These are phyloP conservation scores for Dermolepida albohirtum DNA, from an alignment of 2,888 invertebrate genomes.

Conservation along the genomic window DNA sequence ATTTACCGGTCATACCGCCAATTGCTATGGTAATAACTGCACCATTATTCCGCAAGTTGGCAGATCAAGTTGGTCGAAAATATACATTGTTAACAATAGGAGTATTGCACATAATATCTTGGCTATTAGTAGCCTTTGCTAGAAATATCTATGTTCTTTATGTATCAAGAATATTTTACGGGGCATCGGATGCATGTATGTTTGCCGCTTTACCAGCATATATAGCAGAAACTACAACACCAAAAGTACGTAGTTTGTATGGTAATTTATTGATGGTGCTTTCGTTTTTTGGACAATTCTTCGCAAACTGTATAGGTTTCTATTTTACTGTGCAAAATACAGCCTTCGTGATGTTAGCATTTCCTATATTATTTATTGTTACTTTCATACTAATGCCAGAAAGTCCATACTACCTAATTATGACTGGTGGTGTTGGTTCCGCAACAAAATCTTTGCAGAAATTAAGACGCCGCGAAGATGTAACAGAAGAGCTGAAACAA, in stretches of 20 bases:
- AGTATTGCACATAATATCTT: slow-evolving; percentile 54
- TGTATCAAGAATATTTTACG: slow-evolving; percentile 53
- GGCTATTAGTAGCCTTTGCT: slow-evolving; percentile 52
- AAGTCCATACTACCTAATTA: slow-evolving; percentile 58
- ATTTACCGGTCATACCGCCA: slow-evolving; percentile 57
- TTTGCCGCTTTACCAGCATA: slow-evolving; percentile 56
- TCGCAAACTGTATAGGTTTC: slow-evolving; percentile 68
- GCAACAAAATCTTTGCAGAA: slow-evolving; percentile 52
- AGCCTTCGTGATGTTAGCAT: slow-evolving; percentile 69
- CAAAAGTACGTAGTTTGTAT: slow-evolving; percentile 56
- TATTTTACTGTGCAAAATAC: slow-evolving; percentile 68
- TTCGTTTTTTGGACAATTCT: slow-evolving; percentile 54
- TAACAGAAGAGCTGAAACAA: slow-evolving; percentile 53
- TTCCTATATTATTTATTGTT: slow-evolving; percentile 70
- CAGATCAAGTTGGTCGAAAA: slow-evolving; percentile 56
- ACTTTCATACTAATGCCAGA: slow-evolving; percentile 64
- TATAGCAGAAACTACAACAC: slow-evolving; percentile 56
- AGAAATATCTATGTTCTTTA: slow-evolving; percentile 55
- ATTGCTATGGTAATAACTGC: slow-evolving; percentile 51
- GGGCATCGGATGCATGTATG: slow-evolving; percentile 54
- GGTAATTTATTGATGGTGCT: slow-evolving; percentile 54
- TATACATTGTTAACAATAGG: slow-evolving; percentile 52
- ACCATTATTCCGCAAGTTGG: slow-evolving; percentile 51
- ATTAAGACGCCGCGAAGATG: slow-evolving; percentile 53
- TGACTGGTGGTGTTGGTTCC: slow-evolving; percentile 51